Percentiles rank a stretch among this genome's conserved stretches.
These are phyloP conservation scores for Antrozous pallidus DNA, from an alignment of 2,797 vertebrate species.

Conservation along the genomic window DNA sequence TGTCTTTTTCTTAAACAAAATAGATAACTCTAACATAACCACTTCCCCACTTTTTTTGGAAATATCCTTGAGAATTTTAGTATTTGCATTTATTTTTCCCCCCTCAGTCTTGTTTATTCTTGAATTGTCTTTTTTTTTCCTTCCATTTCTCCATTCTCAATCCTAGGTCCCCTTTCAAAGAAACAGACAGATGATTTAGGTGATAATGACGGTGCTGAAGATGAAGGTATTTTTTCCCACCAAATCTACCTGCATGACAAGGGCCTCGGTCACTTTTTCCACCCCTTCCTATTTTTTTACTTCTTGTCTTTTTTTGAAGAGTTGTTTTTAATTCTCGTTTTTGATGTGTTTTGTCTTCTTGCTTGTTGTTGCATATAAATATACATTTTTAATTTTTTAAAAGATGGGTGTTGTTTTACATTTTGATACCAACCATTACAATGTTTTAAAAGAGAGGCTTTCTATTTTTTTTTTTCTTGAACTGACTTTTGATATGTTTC, in stretches of 20 bases:
- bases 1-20: slow-evolving; percentile 69
- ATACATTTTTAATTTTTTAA: slow-evolving; percentile 85
- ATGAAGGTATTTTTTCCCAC: slow-evolving; percentile 99
- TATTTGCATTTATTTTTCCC: slow-evolving; percentile 88
- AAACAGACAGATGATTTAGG: slow-evolving; percentile 99
- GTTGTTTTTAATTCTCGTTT: slow-evolving; percentile 92
- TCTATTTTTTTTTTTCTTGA: slow-evolving; percentile 87
- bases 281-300: slow-evolving; percentile 95
- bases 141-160: slow-evolving; percentile 98
- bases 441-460: slow-evolving; percentile 82
- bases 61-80: slow-evolving; percentile 82
- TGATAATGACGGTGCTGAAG: slow-evolving; percentile 99
- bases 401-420: slow-evolving; percentile 85
- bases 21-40: slow-evolving; percentile 59
- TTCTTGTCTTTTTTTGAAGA: slow-evolving; percentile 99
- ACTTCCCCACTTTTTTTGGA: slow-evolving; percentile 82
- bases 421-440: slow-evolving; percentile 85
- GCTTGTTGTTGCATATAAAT: slow-evolving; percentile 91
- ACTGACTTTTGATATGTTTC: slow-evolving; percentile 94
- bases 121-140: slow-evolving; percentile 91
- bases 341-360: slow-evolving; percentile 99
- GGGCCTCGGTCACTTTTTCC: slow-evolving; percentile 90
- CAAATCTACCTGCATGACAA: slow-evolving; percentile 98
- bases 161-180: slow-evolving; percentile 99
- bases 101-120: slow-evolving; percentile 93